phyloP scores from a whole-genome alignment of 2,113 vertebrate genomes.

The Nematolebias whitei region DNA sequence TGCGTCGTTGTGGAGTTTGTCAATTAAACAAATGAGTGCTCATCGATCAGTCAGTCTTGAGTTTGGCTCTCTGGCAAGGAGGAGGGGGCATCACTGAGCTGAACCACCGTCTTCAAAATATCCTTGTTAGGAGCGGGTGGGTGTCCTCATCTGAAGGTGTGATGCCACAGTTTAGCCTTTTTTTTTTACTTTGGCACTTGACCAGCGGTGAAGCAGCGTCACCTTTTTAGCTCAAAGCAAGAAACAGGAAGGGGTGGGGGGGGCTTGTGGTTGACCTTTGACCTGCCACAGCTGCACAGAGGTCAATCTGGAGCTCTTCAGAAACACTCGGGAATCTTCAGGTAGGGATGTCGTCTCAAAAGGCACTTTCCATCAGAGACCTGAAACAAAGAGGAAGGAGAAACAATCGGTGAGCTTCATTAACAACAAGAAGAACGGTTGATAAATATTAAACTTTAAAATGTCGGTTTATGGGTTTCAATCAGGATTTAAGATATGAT shows the following conservation, averaged over 20 bases:
- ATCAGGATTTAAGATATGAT: no score
- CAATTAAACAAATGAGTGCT: constrained; percentile 77
- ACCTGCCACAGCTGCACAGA: constrained; percentile 62
- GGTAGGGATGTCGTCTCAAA: constrained; percentile 79
- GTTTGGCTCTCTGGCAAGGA: constrained; percentile 75
- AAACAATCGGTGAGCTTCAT: constrained; percentile 23
- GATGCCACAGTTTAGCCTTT: constrained; percentile 77
- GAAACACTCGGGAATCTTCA: constrained; percentile 72
- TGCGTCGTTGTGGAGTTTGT: constrained; percentile 55
- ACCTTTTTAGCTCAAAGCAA: constrained; percentile 7
- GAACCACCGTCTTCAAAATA: constrained; percentile 56
- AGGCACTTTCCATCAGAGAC: constrained; percentile 89
- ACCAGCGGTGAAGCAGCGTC: constrained; percentile 53
- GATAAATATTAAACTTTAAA: neutral
- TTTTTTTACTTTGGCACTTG: constrained; percentile 60
- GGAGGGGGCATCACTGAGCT: constrained; percentile 76
- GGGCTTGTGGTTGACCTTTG: constrained; percentile 69
- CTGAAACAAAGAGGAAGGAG: constrained; percentile 69
- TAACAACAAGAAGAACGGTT: neutral
- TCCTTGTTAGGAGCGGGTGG: constrained; percentile 60
- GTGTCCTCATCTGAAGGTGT: constrained; percentile 57
- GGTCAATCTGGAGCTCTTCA: constrained; percentile 63
- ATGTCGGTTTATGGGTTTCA: constrained; percentile 11
- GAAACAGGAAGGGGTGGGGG: constrained; percentile 55
- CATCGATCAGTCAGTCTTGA: constrained; percentile 83